Base-by-base conservation (phyloP, 2,113 vertebrate genomes). In the Amblyopsis rosae region DNA sequence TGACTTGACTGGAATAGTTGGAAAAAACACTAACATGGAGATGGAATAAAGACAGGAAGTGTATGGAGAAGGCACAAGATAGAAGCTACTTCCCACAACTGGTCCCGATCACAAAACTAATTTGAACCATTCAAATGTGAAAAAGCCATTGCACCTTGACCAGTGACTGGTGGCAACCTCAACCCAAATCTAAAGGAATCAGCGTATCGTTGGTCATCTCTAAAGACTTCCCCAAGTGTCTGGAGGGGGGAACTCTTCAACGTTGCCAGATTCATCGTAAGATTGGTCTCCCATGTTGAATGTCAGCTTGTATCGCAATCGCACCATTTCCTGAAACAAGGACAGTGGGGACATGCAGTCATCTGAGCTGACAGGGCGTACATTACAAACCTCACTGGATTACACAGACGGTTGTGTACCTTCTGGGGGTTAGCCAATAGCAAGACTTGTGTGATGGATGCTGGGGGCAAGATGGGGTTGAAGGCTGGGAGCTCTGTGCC, bases 401-500 rank as follows among this genome's bases (percentile, higher is more conserved):
- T 6, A 13, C 11, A 32, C 2, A 56, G 6, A 3, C 26, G 58
- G 4, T 50, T 9, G 50, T 45, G 33, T 85, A 98, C 98, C 96
- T 97, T 98, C 86, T 95, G 94, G 76, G 96, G 98, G 85, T 99
- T 99, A 57, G 97, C 96, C 0, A 99, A 91, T 65, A 99, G 93
- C 82, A 99, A 88, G 77, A 99, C 94, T 87, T 99, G 98, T 68
- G 96, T 99, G 90, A 99, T 93, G 48, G 96, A 96, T 3, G 95
- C 94, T 13, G 97, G 97, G 82, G 96, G 95, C 73, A 98, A 82
- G 2, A 99, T 91, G 70, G 98, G 98, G 80, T 97, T 99, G 81
- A 98, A 99, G 0, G 96, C 94, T 0, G 98, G 95, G 67, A 99
- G 91, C 78, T 99, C 98, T 0, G 92, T 95, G 72, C 94, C 95